phyloP scores from a whole-genome alignment of 2,797 vertebrate genomes.

The Rhabdophis nuchalis region DNA sequence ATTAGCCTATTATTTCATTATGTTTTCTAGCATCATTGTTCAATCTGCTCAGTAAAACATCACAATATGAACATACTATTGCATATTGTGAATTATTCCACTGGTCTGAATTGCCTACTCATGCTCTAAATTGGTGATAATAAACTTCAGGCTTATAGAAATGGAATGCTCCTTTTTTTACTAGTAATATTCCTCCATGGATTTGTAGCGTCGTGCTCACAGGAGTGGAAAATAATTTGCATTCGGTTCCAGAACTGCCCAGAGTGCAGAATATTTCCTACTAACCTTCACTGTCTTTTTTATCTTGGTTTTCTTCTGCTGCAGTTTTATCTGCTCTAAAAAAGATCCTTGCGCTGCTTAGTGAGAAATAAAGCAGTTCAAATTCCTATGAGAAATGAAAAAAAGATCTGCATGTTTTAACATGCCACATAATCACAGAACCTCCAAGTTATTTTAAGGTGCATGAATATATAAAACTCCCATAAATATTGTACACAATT shows the following conservation, averaged over 20 bases:
- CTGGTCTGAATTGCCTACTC: not conserved
- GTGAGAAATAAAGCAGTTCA: constrained; percentile 94
- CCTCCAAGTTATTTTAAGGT: not conserved
- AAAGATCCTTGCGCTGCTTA: constrained; percentile 98
- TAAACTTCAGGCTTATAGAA: not conserved
- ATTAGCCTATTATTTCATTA: not conserved
- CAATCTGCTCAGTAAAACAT: not conserved
- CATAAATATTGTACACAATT: not conserved
- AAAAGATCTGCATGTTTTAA: not conserved
- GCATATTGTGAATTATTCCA: not conserved
- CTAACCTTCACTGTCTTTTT: constrained; percentile 85
- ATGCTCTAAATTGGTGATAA: not conserved
- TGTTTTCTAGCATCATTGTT: not conserved
- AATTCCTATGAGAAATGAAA: constrained; percentile 82
- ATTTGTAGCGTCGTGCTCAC: not conserved
- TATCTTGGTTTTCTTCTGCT: constrained; percentile 94
- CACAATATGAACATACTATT: not conserved
- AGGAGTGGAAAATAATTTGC: not conserved
- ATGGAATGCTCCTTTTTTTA: not conserved
- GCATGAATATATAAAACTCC: not conserved
- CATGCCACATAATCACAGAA: not conserved
- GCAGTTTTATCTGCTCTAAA: constrained; percentile 98
- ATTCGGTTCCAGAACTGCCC: not conserved
- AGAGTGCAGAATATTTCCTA: fast-evolving
- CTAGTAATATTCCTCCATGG: not conserved